phyloP scores from a whole-genome alignment of 1,140 invertebrate genomes.

The Scaptomyza montana region DNA sequence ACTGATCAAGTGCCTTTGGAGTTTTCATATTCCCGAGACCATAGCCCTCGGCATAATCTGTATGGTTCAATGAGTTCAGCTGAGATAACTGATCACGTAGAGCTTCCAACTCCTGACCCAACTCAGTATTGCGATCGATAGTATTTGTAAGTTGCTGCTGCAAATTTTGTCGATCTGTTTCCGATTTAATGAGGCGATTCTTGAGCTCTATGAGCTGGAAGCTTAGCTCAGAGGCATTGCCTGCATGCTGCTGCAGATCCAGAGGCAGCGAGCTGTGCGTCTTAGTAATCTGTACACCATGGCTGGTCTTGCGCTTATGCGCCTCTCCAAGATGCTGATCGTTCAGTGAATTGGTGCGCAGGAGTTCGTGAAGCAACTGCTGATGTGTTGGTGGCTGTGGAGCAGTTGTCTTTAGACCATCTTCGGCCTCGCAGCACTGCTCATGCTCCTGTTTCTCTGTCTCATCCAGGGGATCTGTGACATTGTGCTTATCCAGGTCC shows the following conservation, averaged over 20 bases:
- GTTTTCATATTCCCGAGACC: constrained; percentile 71
- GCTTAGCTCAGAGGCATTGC: constrained; percentile 74
- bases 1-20: constrained; percentile 48
- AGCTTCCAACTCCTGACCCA: constrained; percentile 85
- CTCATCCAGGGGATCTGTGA: constrained; percentile 43
- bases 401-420: constrained; percentile 65
- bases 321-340: constrained; percentile 73
- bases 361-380: constrained; percentile 51
- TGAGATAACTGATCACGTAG: constrained; percentile 85
- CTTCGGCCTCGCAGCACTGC: constrained; percentile 71
- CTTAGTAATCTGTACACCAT: constrained; percentile 41
- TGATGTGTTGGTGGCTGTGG: constrained; percentile 28
- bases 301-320: constrained; percentile 47
- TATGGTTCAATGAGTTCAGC: constrained; percentile 84
- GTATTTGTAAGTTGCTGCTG: constrained; percentile 86
- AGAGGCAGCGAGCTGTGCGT: constrained; percentile 67
- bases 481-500: constrained; percentile 60
- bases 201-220: constrained; percentile 84
- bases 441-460: constrained; percentile 75
- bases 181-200: constrained; percentile 84
- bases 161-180: constrained; percentile 85
- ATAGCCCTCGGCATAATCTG: constrained; percentile 87
- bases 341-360: constrained; percentile 72
- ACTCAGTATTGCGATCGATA: constrained; percentile 85
- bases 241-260: constrained; percentile 64